A percentile compares a stretch with the other conserved stretches of the same genome.
phyloP scores from a whole-genome alignment of 2,888 invertebrate species.

The Drosophila tripunctata region DNA sequence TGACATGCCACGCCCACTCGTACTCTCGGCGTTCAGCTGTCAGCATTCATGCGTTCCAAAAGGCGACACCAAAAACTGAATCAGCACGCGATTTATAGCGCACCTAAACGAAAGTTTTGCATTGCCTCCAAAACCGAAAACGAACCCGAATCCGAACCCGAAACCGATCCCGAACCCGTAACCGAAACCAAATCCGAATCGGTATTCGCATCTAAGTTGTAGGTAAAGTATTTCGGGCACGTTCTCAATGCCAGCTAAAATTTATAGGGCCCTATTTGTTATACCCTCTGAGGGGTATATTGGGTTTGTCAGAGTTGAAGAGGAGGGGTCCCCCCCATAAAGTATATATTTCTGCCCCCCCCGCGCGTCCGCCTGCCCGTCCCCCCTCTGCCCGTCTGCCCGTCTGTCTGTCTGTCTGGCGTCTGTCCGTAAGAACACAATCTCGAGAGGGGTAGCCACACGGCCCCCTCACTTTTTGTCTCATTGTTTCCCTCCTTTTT shows the following conservation, averaged over 20 bases:
- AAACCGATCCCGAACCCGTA: background rate
- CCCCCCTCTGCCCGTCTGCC: too few relatives aligned
- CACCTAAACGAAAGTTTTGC: constrained; percentile 63
- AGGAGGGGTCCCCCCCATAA: too few relatives aligned
- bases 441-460: too few relatives aligned
- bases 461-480: too few relatives aligned
- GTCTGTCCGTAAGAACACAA: too few relatives aligned
- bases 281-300: too few relatives aligned
- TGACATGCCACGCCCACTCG: constrained; percentile 64
- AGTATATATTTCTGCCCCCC: too few relatives aligned
- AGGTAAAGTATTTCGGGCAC: constrained; percentile 58
- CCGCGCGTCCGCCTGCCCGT: too few relatives aligned
- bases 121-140: too few relatives aligned
- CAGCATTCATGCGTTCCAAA: constrained; percentile 69
- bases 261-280: constrained; percentile 65
- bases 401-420: too few relatives aligned
- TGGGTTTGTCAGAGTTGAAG: too few relatives aligned
- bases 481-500: too few relatives aligned
- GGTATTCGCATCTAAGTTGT: background rate
- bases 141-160: background rate
- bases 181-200: background rate
- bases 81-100: constrained; percentile 74
- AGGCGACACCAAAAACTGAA: constrained; percentile 45
- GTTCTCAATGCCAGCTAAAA: constrained; percentile 42
- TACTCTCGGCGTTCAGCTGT: constrained; percentile 50